Evolutionary conservation across 1,140 invertebrate species (phyloP).

Genomic region (Drosophila yakuba): DNA sequence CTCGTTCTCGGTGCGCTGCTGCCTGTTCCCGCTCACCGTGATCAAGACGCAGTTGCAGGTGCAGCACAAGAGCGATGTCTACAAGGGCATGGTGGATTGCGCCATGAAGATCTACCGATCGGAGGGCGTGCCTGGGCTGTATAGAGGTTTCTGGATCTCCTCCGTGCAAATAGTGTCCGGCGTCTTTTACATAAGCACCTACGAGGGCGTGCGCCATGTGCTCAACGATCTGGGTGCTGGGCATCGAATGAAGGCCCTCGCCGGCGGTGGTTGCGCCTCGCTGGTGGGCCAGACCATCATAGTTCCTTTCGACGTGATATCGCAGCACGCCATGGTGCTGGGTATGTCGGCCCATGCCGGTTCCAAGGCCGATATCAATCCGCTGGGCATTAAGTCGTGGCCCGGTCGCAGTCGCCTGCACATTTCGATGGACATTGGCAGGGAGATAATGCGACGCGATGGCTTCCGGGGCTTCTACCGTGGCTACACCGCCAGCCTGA

Average conservation of each 20-base stretch:
- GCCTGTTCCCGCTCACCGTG: conserved; percentile 97
- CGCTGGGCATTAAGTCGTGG: conserved; percentile 88
- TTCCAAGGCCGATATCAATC: conserved; percentile 87
- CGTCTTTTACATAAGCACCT: conserved; percentile 97
- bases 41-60: conserved; percentile 98
- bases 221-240: conserved; percentile 87
- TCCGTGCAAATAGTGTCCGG: conserved; percentile 92
- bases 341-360: conserved; percentile 88
- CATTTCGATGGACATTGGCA: conserved; percentile 88
- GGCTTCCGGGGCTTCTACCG: conserved; percentile 96
- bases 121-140: conserved; percentile 95
- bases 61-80: conserved; percentile 93
- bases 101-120: conserved; percentile 93
- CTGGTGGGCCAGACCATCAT: conserved; percentile 97
- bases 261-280: conserved; percentile 95
- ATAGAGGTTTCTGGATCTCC: conserved; percentile 98
- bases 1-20: conserved; percentile 93
- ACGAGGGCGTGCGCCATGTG: conserved; percentile 95
- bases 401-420: conserved; percentile 88
- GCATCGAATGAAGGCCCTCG: conserved; percentile 84
- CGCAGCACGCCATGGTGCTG: conserved; percentile 98
- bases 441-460: conserved; percentile 91
- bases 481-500: conserved; percentile 95
- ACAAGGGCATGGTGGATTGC: conserved; percentile 95
- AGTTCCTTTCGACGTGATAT: conserved; percentile 98